These are phyloP conservation scores for Boulengeromyrus knoepffleri DNA, from an alignment of 2,113 vertebrate species.

Conservation along the genomic window DNA sequence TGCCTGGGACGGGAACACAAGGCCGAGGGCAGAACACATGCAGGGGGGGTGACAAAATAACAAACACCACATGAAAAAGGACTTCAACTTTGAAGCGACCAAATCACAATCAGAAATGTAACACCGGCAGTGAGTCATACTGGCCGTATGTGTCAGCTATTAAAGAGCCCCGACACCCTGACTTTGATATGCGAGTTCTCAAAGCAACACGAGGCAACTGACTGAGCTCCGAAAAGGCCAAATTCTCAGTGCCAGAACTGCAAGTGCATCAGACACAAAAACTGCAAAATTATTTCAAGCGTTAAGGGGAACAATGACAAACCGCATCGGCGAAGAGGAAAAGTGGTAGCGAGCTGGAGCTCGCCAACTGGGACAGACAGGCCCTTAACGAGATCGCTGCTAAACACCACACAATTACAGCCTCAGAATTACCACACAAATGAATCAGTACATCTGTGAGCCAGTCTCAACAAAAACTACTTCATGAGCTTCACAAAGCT, in stretches of 20 bases:
- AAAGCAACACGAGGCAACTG: not conserved
- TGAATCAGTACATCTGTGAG: not conserved
- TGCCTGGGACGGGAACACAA: not conserved
- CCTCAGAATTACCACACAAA: not conserved
- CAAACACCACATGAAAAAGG: not conserved
- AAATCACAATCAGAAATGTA: not conserved
- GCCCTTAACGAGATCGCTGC: not conserved
- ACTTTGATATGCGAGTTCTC: not conserved
- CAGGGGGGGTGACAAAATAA: not conserved
- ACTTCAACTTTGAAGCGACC: not conserved
- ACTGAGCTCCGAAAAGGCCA: not conserved
- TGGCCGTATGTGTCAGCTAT: not conserved
- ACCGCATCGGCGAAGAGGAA: not conserved
- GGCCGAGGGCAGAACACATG: not conserved
- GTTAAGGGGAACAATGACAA: not conserved
- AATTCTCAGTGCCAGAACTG: not conserved
- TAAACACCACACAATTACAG: not conserved
- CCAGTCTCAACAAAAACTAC: not conserved
- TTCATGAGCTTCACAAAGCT: not conserved
- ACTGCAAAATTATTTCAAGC: not conserved
- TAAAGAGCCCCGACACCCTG: not conserved
- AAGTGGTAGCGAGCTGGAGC: not conserved
- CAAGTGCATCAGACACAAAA: not conserved
- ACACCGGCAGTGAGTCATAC: not conserved
- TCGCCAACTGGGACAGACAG: not conserved